A percentile compares a stretch with the other conserved stretches of the same genome.
Conservation (phyloP, 2,888 invertebrate genomes). For the Himalopsyche tibetana region DNA sequence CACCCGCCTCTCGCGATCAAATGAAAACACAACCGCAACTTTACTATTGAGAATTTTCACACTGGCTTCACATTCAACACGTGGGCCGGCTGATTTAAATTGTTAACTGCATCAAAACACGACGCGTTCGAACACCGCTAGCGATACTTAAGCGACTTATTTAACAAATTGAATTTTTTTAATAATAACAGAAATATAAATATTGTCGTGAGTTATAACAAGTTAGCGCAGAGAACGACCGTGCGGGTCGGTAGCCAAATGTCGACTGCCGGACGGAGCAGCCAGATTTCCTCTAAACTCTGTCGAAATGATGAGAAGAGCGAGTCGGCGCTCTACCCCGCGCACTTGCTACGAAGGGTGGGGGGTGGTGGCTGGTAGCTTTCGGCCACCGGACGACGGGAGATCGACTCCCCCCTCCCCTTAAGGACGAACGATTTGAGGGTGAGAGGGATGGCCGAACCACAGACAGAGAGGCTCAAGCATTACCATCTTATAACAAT, state of each 20-base stretch:
- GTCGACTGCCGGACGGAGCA: conserved; percentile 63
- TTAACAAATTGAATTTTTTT: background rate
- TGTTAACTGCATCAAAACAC: background rate
- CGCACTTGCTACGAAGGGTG: conserved; percentile 41
- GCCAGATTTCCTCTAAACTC: conserved; percentile 60
- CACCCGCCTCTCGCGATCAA: conserved; percentile 6
- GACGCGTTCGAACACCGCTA: background rate
- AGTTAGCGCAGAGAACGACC: conserved; percentile 51
- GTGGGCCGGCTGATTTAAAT: conserved; percentile 21
- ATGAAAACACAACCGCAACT: conserved; percentile 32
- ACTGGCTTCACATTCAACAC: conserved; percentile 36
- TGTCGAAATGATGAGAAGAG: conserved; percentile 51
- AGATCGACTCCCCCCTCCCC: conserved; percentile 39
- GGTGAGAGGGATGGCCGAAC: conserved; percentile 44
- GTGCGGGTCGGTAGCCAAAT: conserved; percentile 63
- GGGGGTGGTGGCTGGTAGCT: conserved; percentile 34
- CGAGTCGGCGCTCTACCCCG: conserved; percentile 57
- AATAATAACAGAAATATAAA: conserved; percentile 35
- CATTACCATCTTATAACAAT: background rate
- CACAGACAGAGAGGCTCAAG: conserved; percentile 19
- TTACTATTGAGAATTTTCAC: conserved; percentile 24
- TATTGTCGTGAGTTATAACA: conserved; percentile 24
- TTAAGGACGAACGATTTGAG: conserved; percentile 12
- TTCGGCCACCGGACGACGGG: conserved; percentile 44
- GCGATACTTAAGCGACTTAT: background rate